These are phyloP conservation scores for Pseudorhiza aurosa DNA, from an alignment of 30 jellyfish, hydroid and myxozoan genomes.

Conservation along the genomic window DNA sequence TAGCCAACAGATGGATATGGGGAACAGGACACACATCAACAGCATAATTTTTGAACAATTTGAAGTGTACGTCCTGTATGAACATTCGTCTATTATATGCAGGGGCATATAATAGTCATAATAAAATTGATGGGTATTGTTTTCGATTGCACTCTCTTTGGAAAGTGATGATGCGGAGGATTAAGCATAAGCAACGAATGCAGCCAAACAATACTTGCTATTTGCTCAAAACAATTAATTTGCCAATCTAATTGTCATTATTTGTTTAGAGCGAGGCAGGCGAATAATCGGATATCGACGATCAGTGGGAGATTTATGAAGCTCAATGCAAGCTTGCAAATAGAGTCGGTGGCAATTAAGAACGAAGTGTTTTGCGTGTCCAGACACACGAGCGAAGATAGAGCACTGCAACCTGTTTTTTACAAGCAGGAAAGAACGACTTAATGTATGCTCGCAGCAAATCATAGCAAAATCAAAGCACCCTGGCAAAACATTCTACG, in stretches of 20 bases:
- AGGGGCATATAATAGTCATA: too few relatives aligned
- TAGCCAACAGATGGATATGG: too few relatives aligned
- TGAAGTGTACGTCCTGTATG: too few relatives aligned
- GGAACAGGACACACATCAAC: too few relatives aligned
- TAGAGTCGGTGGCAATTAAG: not conserved
- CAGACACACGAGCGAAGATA: slow-evolving; percentile 6
- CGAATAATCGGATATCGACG: slow-evolving; percentile 20
- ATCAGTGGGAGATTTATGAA: slow-evolving; percentile 1
- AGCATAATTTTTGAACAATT: too few relatives aligned
- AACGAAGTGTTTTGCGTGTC: not conserved
- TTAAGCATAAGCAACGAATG: too few relatives aligned
- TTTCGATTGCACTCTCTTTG: too few relatives aligned
- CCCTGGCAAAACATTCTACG: not conserved
- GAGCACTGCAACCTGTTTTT: slow-evolving; percentile 34
- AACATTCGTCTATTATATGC: too few relatives aligned
- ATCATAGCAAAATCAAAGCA: not conserved
- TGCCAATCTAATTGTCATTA: slow-evolving; percentile 15
- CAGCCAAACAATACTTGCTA: not conserved
- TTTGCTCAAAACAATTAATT: not conserved
- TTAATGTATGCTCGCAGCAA: not conserved
- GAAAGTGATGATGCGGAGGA: too few relatives aligned
- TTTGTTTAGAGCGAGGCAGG: not conserved
- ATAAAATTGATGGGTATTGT: too few relatives aligned
- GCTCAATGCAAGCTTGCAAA: slow-evolving; percentile 8
- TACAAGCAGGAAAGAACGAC: not conserved